phyloP scores from a whole-genome alignment of 2,797 vertebrate species.

The Onychomys torridus region DNA sequence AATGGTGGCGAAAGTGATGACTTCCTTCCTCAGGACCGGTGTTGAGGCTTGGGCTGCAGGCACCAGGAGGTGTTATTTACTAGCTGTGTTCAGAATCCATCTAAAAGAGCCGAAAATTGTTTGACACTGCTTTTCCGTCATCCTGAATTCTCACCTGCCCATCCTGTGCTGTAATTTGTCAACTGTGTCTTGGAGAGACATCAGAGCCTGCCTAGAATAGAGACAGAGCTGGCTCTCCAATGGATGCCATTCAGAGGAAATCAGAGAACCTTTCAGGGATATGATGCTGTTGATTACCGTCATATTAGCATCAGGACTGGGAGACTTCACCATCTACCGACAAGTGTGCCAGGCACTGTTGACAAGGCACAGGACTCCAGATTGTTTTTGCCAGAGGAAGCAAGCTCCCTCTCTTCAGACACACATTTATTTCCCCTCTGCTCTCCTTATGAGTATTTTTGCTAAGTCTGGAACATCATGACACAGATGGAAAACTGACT shows the following conservation, averaged over 20 bases:
- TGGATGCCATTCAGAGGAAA: constrained; percentile 40
- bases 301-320: background rate
- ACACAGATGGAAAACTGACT: constrained; percentile 18
- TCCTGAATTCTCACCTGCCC: constrained; percentile 57
- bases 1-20: background rate
- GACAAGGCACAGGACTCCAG: background rate
- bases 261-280: constrained; percentile 49
- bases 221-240: background rate
- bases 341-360: background rate
- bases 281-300: constrained; percentile 18
- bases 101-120: constrained; percentile 31
- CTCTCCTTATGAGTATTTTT: background rate
- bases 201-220: constrained; percentile 26
- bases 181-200: background rate
- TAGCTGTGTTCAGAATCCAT: background rate
- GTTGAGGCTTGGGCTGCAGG: background rate
- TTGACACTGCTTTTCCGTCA: constrained; percentile 29
- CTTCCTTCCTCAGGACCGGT: background rate
- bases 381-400: background rate
- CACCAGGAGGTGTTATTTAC: background rate
- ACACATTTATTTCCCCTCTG: background rate
- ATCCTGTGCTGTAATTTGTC: constrained; percentile 51
- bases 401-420: background rate
- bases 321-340: background rate
- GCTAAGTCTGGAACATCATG: background rate